These are phyloP conservation scores for Strigamia crassipes DNA, from an alignment of 2,888 invertebrate genomes.

Conservation along the genomic window DNA sequence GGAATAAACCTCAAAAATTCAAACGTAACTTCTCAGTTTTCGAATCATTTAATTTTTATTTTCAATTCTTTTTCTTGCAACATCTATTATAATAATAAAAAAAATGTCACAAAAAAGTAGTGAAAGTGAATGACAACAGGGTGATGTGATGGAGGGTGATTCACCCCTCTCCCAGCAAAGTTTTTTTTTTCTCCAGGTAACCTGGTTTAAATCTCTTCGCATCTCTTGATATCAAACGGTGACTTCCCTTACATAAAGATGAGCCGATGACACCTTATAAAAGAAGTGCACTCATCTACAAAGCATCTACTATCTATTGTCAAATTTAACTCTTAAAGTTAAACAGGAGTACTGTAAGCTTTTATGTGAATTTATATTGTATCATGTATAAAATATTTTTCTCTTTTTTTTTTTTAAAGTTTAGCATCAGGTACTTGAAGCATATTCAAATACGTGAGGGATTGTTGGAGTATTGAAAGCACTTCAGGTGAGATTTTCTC, in stretches of 20 bases:
- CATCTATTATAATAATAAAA: neutral
- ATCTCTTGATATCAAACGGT: constrained; percentile 20
- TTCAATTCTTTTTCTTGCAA: neutral
- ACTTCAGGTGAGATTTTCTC: constrained; percentile 32
- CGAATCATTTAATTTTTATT: neutral
- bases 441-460: neutral
- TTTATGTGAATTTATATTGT: neutral
- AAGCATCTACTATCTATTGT: neutral
- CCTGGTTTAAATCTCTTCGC: constrained; percentile 27
- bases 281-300: constrained; percentile 19
- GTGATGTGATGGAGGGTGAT: neutral
- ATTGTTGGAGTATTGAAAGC: neutral
- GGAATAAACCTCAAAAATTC: neutral
- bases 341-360: no score
- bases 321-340: neutral
- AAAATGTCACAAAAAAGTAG: neutral
- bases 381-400: no score
- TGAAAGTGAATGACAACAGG: neutral
- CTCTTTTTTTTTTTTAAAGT: neutral
- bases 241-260: constrained; percentile 30
- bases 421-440: neutral
- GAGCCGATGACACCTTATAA: neutral
- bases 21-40: neutral
- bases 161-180: neutral
- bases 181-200: neutral